Base-by-base conservation (phyloP, 2,113 vertebrate genomes). In the Ochotona curzoniae region DNA sequence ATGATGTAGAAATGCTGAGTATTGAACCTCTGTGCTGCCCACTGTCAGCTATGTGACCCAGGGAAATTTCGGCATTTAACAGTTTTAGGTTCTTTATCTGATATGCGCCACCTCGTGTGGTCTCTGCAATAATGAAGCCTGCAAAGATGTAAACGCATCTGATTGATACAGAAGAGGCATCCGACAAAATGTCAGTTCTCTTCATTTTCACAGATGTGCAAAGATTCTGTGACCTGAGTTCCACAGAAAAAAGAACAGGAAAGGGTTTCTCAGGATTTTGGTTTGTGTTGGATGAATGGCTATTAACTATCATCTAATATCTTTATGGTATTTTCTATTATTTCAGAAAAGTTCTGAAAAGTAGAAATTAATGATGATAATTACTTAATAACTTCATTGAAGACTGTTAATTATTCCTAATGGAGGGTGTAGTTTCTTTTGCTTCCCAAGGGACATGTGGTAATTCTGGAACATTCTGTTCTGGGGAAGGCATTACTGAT, bases 21-120 rank as follows among this genome's bases (percentile, higher is more conserved):
- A 12, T 1, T 49, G 23, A 83, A 38, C 13, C 13, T 3, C 35
- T 4, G 8, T 32, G 57, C 67, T 35, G 7, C 4, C 57, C 18
- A 10, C 82, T 75, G 64, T 32, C 38, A 63, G n/a, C 66, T 76
- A 2, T 28, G 23, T 18, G 0, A 5, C 20, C 35, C 4, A 4
- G 57, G 17, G 32, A 79, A 8, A 4, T 61, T 76, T 70, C 81
- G 64, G 20, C 5, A 1, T 51, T 30, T 6, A 23, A 47, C 63
- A 63, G 18, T 87, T 89, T 94, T 51, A 30, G n/a, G 18, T 75
- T 70, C 63, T 87, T 71, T n/a, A 14, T 66, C 66, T 83, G 32
- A 60, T 49, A 15, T 6, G 49, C 49, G 12, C 21, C 60, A 35
- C 12, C 32, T 17, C 75, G 32, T 35, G 83, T n/a, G 6, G 14